phyloP scores from a whole-genome alignment of 2,797 vertebrate genomes.

The Salarias fasciatus region DNA sequence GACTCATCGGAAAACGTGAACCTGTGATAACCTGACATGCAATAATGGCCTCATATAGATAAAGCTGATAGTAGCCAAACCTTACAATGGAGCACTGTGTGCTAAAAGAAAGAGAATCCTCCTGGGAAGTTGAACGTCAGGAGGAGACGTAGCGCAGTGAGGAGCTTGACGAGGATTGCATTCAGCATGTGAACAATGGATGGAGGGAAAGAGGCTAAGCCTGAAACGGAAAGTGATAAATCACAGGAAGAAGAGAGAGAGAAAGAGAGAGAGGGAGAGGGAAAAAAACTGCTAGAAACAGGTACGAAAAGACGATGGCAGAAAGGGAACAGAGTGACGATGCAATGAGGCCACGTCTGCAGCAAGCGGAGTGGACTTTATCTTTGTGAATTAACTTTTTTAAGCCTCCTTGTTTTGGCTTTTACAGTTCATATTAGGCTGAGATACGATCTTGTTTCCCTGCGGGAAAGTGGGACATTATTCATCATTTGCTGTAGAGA shows the following conservation, averaged over 20 bases:
- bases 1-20: slow-evolving; percentile 13
- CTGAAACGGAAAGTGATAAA: slow-evolving; percentile 33
- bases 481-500: not conserved
- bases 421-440: slow-evolving; percentile 1
- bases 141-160: slow-evolving; percentile 4
- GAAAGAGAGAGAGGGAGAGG: slow-evolving; percentile 13
- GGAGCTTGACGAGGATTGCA: slow-evolving; percentile 26
- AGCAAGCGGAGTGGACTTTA: slow-evolving; percentile 25
- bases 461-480: not conserved
- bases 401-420: slow-evolving; percentile 2
- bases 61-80: slow-evolving; percentile 19
- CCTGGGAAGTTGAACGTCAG: slow-evolving; percentile 12
- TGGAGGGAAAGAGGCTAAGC: slow-evolving; percentile 26
- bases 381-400: not conserved
- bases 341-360: slow-evolving; percentile 16
- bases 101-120: slow-evolving; percentile 14
- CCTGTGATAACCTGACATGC: slow-evolving; percentile 21
- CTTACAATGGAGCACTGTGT: slow-evolving; percentile 20
- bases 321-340: slow-evolving; percentile 36
- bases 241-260: slow-evolving; percentile 18
- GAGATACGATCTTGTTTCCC: not conserved
- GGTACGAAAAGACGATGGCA: slow-evolving; percentile 32
- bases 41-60: slow-evolving; percentile 25
- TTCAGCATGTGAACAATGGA: slow-evolving; percentile 31
- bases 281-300: slow-evolving; percentile 27